These are phyloP conservation scores for Epinephelus fuscoguttatus DNA, from an alignment of 2,113 vertebrate genomes.

Conservation along the genomic window DNA sequence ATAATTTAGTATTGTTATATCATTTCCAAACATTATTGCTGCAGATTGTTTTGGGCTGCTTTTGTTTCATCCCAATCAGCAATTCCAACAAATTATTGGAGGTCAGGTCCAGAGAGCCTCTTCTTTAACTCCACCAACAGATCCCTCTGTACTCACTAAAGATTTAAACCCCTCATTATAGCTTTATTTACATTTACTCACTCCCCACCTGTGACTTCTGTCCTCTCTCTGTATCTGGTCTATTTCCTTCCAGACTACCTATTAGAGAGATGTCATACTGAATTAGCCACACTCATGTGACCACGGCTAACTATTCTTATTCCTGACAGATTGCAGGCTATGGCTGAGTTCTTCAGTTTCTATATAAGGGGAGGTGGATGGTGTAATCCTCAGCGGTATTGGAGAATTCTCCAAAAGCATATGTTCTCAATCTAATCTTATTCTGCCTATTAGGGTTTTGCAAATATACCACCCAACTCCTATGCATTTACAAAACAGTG, in stretches of 20 bases:
- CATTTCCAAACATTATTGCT: slow-evolving; percentile 7
- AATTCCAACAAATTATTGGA: background rate
- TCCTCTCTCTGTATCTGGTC: slow-evolving; percentile 16
- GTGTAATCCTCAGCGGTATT: background rate
- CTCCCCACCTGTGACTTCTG: slow-evolving; percentile 22
- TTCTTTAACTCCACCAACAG: slow-evolving; percentile 18
- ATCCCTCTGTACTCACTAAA: background rate
- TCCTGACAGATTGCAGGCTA: slow-evolving; percentile 27
- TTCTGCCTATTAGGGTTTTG: background rate
- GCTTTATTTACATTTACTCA: slow-evolving; percentile 20
- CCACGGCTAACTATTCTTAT: slow-evolving; percentile 48
- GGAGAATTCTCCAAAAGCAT: slow-evolving; percentile 5
- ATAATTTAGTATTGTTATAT: background rate
- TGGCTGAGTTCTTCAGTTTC: slow-evolving; percentile 38
- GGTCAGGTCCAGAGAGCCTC: background rate
- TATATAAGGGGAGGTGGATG: background rate
- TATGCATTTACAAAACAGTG: background rate
- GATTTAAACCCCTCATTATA: background rate
- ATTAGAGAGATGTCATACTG: slow-evolving; percentile 60
- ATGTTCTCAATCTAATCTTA: slow-evolving; percentile 8
- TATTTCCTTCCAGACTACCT: slow-evolving; percentile 20
- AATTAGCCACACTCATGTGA: slow-evolving; percentile 60
- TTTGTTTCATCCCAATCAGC: background rate
- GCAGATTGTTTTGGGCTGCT: background rate
- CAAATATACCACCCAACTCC: background rate